phyloP scores from a whole-genome alignment of 2,888 invertebrate species.

The Anarsia innoxiella region DNA sequence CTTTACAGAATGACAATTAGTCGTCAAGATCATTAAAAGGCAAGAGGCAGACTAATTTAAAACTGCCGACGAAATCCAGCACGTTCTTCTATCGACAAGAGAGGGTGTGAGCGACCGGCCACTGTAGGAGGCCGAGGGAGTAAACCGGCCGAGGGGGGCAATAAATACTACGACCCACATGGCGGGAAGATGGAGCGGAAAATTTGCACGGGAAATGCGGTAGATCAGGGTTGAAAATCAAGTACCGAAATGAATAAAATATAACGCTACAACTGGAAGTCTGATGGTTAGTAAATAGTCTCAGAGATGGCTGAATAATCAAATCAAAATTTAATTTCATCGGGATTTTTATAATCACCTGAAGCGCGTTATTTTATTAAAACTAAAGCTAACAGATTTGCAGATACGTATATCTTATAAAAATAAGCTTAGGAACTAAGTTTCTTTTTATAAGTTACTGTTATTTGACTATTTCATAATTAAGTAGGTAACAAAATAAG shows the following conservation, averaged over 20 bases:
- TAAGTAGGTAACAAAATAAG: too few species aligned
- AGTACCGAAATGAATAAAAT: slow-evolving; percentile 3
- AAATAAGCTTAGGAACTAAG: too few species aligned
- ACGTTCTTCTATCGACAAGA: background rate
- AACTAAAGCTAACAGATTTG: too few species aligned
- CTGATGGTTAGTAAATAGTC: too few species aligned
- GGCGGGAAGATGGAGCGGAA: slow-evolving; percentile 32
- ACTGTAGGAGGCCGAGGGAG: background rate
- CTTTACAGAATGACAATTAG: background rate
- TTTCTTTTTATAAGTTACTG: too few species aligned
- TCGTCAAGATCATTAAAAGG: background rate
- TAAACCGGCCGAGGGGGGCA: slow-evolving; percentile 18
- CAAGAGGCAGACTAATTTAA: background rate
- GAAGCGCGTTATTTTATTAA: too few species aligned
- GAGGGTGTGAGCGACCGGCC: background rate
- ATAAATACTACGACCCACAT: slow-evolving; percentile 26
- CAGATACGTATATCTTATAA: too few species aligned
- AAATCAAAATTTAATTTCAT: too few species aligned
- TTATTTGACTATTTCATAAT: too few species aligned
- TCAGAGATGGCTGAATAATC: too few species aligned
- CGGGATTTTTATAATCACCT: too few species aligned
- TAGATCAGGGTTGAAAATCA: slow-evolving; percentile 16
- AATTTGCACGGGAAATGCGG: slow-evolving; percentile 28
- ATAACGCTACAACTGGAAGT: background rate
- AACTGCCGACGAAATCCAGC: slow-evolving; percentile 2